Percentiles rank a stretch among this genome's conserved stretches.
Evolutionary conservation across 2,888 invertebrate genomes (phyloP).

Genomic region (Hipparchia sbordonii): DNA sequence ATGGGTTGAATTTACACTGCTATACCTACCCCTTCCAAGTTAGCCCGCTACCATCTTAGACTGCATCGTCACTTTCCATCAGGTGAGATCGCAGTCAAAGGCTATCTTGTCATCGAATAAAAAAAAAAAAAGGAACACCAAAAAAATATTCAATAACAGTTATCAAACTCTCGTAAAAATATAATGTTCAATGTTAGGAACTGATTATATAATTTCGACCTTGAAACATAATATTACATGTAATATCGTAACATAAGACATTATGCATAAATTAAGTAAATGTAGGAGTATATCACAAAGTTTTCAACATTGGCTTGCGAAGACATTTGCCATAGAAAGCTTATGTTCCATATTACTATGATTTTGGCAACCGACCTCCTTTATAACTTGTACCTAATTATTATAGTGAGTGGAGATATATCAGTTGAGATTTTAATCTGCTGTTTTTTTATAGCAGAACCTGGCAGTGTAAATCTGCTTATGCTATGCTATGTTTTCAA

Average conservation of each 20-base stretch:
- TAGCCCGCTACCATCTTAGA: too few species aligned
- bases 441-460: neutral
- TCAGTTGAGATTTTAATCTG: neutral
- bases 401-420: neutral
- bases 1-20: too few species aligned
- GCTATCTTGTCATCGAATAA: too few species aligned
- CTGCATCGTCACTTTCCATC: too few species aligned
- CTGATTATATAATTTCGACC: neutral
- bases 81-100: too few species aligned
- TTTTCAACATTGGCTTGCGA: neutral
- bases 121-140: too few species aligned
- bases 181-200: too few species aligned
- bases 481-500: too few species aligned
- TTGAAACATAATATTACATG: neutral
- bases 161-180: too few species aligned
- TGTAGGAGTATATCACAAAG: neutral
- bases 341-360: neutral
- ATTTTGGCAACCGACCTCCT: constrained; percentile 4
- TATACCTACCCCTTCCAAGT: too few species aligned
- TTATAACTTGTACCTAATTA: neutral
- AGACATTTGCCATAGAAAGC: neutral
- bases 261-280: neutral
- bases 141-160: too few species aligned
- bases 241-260: neutral
- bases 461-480: neutral